Conservation (phyloP, 2,888 invertebrate genomes). For the Pristionchus maxplancki region DNA sequence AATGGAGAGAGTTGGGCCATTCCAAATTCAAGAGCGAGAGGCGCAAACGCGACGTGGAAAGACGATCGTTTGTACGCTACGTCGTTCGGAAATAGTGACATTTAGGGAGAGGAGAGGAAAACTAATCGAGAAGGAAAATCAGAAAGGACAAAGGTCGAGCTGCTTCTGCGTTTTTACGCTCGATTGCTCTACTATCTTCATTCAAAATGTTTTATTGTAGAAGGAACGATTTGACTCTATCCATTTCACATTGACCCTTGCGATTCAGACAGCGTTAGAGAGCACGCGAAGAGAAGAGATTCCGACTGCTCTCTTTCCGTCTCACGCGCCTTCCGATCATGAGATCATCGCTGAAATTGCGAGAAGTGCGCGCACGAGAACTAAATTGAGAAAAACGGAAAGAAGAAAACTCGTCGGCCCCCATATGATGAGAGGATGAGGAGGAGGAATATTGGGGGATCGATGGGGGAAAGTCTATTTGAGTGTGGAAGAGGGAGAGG, state of each 20-base stretch:
- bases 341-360: constrained; percentile 16
- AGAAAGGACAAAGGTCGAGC: background rate
- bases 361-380: background rate
- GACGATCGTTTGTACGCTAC: background rate
- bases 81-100: constrained; percentile 24
- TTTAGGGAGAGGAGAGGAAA: background rate
- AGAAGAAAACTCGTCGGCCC: background rate
- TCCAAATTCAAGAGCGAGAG: background rate
- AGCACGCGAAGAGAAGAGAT: background rate
- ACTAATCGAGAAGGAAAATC: background rate
- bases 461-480: background rate
- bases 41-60: background rate
- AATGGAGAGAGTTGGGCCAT: background rate
- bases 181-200: too few relatives aligned
- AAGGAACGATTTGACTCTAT: background rate
- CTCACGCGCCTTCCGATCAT: background rate
- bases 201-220: background rate
- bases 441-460: background rate
- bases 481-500: background rate
- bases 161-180: background rate
- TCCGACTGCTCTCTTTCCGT: background rate
- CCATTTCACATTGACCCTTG: background rate
- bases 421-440: background rate
- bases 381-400: constrained; percentile 4
- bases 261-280: background rate